Evolutionary conservation across 2,888 invertebrate genomes (phyloP), one percentile per base, ranked within the genome.

Genomic region (Volucella inanis): DNA sequence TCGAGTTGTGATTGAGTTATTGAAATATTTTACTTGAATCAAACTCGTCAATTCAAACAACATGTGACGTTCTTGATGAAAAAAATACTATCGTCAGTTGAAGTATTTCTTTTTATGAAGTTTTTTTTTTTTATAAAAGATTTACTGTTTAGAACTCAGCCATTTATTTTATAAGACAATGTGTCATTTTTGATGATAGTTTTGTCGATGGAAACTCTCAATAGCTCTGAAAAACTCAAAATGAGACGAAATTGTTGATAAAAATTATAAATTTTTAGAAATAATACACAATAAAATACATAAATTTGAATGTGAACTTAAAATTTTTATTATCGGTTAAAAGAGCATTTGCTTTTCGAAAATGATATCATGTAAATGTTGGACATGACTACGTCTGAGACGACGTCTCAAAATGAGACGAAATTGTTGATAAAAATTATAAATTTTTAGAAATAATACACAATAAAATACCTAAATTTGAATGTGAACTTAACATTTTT

Each of bases 1-100:
- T n/a, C n/a, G n/a, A n/a, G n/a, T n/a, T n/a, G n/a, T n/a, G n/a
- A n/a, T n/a, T n/a, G 49, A 55, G 62, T 78, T 78, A 41, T 52
- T 79, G 79, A 79, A 57, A 68, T 65, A 38, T 70, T 70, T 79
- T 41, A 65, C 52, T 72, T 65, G 41, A 79, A 52, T 72, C 59
- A 59, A 67, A 72, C 55, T 67, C 52, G 72, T 15, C 31, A 72
- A n/a, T n/a, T 45, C 67, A 10, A 59, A 65, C 59, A 79, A 80
- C 52, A 67, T 72, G 52, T 72, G 67, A 59, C 50, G 59, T 72
- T 79, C 45, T 74, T 67, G 55, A 41, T 62, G 70, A 55, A 49
- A 77, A 70, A 71, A 72, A 41, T 72, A 72, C 43, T 79, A 72
- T 79, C 62, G 49, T 67, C 65, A 72, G 67, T 38, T 79, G 15